These are phyloP conservation scores for Corythoichthys haematopterus DNA, from an alignment of 2,113 vertebrate species.

Conservation along the genomic window DNA sequence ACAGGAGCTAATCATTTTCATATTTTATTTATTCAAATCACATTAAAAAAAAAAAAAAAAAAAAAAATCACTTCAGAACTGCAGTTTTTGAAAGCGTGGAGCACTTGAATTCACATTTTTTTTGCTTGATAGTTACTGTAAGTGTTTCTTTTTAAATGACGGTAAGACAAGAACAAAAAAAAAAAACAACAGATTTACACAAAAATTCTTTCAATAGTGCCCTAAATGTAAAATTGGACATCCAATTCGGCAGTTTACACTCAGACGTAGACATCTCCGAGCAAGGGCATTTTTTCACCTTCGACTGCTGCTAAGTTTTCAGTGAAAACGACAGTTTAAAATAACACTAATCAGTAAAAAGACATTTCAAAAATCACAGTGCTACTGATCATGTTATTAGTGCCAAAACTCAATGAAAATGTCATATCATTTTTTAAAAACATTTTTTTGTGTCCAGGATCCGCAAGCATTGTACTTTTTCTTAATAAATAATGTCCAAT, in stretches of 20 bases:
- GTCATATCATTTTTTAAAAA: constrained; percentile 19
- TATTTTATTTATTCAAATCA: constrained; percentile 47
- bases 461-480: constrained; percentile 23
- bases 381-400: constrained; percentile 43
- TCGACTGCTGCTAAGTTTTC: constrained; percentile 1
- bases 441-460: constrained; percentile 23
- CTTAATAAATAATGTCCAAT: constrained; percentile 72
- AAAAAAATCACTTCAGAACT: constrained; percentile 60
- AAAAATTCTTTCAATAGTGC: constrained; percentile 42
- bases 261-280: constrained; percentile 13
- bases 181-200: constrained; percentile 26
- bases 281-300: not conserved
- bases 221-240: constrained; percentile 18
- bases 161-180: constrained; percentile 42
- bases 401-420: constrained; percentile 27
- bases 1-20: not conserved
- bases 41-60: constrained; percentile 53
- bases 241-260: constrained; percentile 11
- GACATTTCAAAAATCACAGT: constrained; percentile 49
- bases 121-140: constrained; percentile 45
- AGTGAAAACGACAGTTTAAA: constrained; percentile 10
- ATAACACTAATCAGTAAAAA: constrained; percentile 24
- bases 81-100: constrained; percentile 52
- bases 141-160: constrained; percentile 30
- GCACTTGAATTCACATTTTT: constrained; percentile 72